These are phyloP conservation scores for Leptodactylus fuscus DNA, from an alignment of 2,113 vertebrate species.

Conservation along the genomic window DNA sequence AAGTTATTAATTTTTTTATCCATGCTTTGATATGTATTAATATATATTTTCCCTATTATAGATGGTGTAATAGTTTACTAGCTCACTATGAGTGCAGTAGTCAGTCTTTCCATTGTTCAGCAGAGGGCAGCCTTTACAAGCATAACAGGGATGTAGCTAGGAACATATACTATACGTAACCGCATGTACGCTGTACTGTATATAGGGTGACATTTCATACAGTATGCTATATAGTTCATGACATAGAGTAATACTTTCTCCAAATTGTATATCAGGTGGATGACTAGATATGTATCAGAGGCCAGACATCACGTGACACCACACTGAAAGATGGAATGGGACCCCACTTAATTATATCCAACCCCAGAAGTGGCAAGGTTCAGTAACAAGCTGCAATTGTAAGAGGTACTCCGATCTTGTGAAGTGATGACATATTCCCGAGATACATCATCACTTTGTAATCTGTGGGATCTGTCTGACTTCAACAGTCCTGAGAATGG, in stretches of 20 bases:
- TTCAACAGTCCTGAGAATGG: neutral
- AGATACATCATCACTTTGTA: neutral
- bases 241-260: neutral
- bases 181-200: too few relatives aligned
- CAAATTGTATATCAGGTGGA: neutral
- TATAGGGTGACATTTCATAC: too few relatives aligned
- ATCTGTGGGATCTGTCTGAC: neutral
- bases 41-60: neutral
- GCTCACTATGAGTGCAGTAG: too few relatives aligned
- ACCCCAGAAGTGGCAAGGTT: neutral
- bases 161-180: too few relatives aligned
- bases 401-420: too few relatives aligned
- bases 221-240: neutral
- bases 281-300: neutral
- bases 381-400: neutral
- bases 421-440: neutral
- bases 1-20: neutral
- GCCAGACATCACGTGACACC: neutral
- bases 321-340: neutral
- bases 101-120: conserved; percentile 2
- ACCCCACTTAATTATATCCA: neutral
- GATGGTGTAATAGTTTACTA: too few relatives aligned
- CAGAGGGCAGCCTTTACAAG: conserved; percentile 54
- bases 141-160: too few relatives aligned
- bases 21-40: neutral